Evolutionary conservation across 1,140 invertebrate species (phyloP).

Genomic region (Aethina tumida): DNA sequence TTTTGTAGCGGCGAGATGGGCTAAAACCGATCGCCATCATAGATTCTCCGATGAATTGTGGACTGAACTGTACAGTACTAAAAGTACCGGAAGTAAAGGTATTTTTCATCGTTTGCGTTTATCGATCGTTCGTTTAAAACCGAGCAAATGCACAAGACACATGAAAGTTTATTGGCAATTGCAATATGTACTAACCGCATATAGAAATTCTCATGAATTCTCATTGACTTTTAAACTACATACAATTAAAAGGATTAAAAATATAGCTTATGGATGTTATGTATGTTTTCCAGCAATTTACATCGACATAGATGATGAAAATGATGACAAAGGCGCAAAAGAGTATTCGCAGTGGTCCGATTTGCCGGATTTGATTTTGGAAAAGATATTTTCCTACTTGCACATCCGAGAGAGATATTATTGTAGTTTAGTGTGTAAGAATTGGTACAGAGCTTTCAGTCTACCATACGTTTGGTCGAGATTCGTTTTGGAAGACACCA

Average conservation of each 20-base stretch:
- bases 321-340: slow-evolving; percentile 33
- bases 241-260: not conserved
- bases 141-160: not conserved
- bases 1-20: slow-evolving; percentile 4
- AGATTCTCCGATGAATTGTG: slow-evolving; percentile 25
- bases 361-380: slow-evolving; percentile 66
- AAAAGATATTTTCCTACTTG: slow-evolving; percentile 66
- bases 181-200: slow-evolving; percentile 4
- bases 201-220: not conserved
- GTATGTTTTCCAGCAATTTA: slow-evolving; percentile 42
- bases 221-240: not conserved
- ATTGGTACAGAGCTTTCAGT: slow-evolving; percentile 65
- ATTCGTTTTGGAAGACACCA: slow-evolving; percentile 62
- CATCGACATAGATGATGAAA: slow-evolving; percentile 44
- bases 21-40: slow-evolving; percentile 27
- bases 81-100: slow-evolving; percentile 19
- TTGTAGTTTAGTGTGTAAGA: slow-evolving; percentile 59
- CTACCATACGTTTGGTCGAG: slow-evolving; percentile 63
- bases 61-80: slow-evolving; percentile 23
- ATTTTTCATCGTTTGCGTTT: not conserved
- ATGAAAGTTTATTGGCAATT: slow-evolving; percentile 1
- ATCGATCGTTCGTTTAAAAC: not conserved
- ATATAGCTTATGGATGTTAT: slow-evolving; percentile 6
- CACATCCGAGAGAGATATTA: slow-evolving; percentile 59
- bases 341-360: slow-evolving; percentile 53